Percentiles rank a stretch among this genome's conserved stretches.
These are phyloP conservation scores for Halocynthia aurantium DNA, from an alignment of 23 tunicate genomes.

Conservation along the genomic window DNA sequence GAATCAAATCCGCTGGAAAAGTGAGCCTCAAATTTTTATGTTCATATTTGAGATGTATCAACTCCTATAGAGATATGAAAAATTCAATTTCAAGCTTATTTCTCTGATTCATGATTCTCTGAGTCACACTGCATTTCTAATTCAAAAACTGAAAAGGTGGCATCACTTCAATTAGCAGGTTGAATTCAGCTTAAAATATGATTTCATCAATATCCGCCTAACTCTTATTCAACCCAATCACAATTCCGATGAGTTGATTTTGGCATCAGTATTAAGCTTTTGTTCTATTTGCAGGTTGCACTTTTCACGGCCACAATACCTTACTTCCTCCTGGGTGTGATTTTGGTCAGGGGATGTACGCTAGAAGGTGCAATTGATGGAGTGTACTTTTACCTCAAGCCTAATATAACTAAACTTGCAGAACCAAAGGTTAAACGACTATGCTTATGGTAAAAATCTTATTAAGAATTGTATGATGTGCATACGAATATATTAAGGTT, in stretches of 20 bases:
- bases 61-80: not conserved
- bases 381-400: conserved; percentile 39
- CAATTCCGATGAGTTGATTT: too few species aligned
- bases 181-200: too few species aligned
- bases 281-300: conserved; percentile 32
- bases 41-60: not conserved
- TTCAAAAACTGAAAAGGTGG: too few species aligned
- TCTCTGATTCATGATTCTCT: too few species aligned
- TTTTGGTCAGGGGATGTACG: conserved; percentile 57
- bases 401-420: conserved; percentile 45
- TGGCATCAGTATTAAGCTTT: not conserved
- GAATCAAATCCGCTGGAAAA: conserved; percentile 77
- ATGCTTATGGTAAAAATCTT: not conserved
- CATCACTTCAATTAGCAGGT: too few species aligned
- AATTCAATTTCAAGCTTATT: not conserved
- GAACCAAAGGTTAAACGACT: conserved; percentile 33
- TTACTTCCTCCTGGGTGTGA: conserved; percentile 29
- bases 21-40: conserved; percentile 7
- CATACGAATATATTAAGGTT: conserved; percentile 10
- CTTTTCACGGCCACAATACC: conserved; percentile 57
- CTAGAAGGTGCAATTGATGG: conserved; percentile 50
- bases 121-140: too few species aligned
- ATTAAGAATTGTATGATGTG: not conserved
- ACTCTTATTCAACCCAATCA: too few species aligned
- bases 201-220: too few species aligned